phyloP scores from a whole-genome alignment of 2,113 vertebrate genomes.

The Bos taurus region DNA sequence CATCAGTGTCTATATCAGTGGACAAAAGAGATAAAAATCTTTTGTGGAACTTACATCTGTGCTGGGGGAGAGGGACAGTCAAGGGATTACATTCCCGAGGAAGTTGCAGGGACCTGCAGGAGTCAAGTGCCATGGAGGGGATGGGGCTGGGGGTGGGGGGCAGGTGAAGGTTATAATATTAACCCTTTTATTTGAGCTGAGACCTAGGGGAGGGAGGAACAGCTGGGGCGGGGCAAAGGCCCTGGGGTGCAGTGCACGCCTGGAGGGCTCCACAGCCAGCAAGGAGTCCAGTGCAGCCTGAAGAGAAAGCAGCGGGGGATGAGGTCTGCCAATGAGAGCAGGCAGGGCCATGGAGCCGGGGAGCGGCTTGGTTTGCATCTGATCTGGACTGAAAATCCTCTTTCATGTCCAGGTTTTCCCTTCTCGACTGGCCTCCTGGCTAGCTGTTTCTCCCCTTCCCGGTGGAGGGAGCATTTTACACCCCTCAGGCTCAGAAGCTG shows the following conservation, averaged over 20 bases:
- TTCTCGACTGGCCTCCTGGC: fast-evolving
- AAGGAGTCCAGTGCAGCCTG: fast-evolving
- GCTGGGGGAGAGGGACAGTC: too few species aligned
- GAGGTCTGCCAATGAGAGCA: background rate
- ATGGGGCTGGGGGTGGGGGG: fast-evolving
- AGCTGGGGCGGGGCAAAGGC: background rate
- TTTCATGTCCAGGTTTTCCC: fast-evolving
- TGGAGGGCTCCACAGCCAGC: background rate
- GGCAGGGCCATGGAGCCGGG: fast-evolving
- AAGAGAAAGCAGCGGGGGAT: background rate
- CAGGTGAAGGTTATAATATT: too few species aligned
- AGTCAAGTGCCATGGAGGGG: background rate
- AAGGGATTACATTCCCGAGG: fast-evolving
- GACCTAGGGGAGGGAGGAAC: background rate
- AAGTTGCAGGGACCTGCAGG: background rate
- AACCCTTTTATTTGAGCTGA: background rate
- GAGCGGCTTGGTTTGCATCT: background rate
- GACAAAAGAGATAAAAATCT: background rate
- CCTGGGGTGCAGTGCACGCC: background rate
- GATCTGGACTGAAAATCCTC: background rate
- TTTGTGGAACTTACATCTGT: fast-evolving
- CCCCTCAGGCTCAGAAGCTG: background rate
- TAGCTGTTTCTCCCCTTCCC: background rate
- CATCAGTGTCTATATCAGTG: too few species aligned
- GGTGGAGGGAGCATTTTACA: fast-evolving